Percentiles rank a stretch among this genome's conserved stretches.
phyloP scores from a whole-genome alignment of 1,140 invertebrate genomes.

The Antheraea pernyi region DNA sequence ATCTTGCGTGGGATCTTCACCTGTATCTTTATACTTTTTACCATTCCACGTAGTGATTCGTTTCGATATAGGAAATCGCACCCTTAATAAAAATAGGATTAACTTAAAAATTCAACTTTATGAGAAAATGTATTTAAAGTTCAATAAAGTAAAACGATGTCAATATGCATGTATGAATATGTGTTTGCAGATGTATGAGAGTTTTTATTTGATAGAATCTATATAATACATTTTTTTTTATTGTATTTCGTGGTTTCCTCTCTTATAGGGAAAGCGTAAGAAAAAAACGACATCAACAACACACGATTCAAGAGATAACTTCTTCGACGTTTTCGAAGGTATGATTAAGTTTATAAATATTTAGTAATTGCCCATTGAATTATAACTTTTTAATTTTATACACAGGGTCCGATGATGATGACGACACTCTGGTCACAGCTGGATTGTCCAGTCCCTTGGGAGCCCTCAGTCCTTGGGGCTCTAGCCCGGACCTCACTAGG shows the following conservation, averaged over 20 bases:
- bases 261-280: conserved; percentile 67
- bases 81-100: too few species aligned
- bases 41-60: too few species aligned
- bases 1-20: too few species aligned
- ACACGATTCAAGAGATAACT: conserved; percentile 81
- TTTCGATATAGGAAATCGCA: too few species aligned
- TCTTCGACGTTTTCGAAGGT: conserved; percentile 86
- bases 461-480: conserved; percentile 62
- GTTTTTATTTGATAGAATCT: neutral
- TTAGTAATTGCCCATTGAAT: too few species aligned
- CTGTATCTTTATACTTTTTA: too few species aligned
- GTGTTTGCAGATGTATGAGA: too few species aligned
- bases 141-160: too few species aligned
- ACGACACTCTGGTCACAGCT: conserved; percentile 77
- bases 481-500: conserved; percentile 55
- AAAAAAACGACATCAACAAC: conserved; percentile 59
- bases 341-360: conserved; percentile 36
- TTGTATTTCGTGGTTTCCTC: conserved; percentile 15
- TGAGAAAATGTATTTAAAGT: too few species aligned
- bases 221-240: neutral
- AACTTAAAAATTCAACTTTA: too few species aligned
- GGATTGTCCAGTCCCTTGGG: conserved; percentile 66
- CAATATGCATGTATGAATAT: too few species aligned
- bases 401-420: conserved; percentile 57
- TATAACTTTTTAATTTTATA: neutral